Evolutionary conservation across 2,888 invertebrate genomes (phyloP), one percentile per base, ranked within the genome.

Genomic region (Cephonodes hylas): DNA sequence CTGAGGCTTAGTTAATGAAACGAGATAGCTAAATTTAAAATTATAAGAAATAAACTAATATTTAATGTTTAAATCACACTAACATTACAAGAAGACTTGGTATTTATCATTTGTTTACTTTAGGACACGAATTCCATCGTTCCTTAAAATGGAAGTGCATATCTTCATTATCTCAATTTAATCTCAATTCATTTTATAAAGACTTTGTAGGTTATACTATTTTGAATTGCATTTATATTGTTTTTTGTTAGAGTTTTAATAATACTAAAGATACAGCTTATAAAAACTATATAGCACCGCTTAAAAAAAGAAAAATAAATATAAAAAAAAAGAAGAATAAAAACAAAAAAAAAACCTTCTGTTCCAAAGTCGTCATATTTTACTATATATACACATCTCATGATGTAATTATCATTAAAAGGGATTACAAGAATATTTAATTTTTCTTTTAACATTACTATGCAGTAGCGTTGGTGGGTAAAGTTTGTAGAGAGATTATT

Each of bases 11-110:
- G 48, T n/a, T 18, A 34, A 38, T 18, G n/a, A 18, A 38, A 38
- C 15, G 31, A 56, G 20, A 57, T 57, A 38, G 22, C 31, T 27
- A 56, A 70, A 69, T 67, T 65, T 67, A 64, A 71, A 72, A 70
- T 67, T 70, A 70, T 69, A 71, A 63, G 62, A 63, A 69, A 69
- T 64, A 67, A 70, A 70, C 62, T 61, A 72, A 68, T 68, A 65
- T 67, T 71, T 67, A 67, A 67, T 66, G 62, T 68, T 58, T 64
- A 66, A 77, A 77, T 76, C 75, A 77, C 74, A 77, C 77, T 81
- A 64, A 63, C 74, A 70, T 68, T 67, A 70, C 64, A 68, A 66
- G 67, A 75, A 72, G 67, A 72, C 68, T 67, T 69, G 60, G 65
- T 67, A 65, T 68, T 67, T 60, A 61, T 66, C 58, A 58, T 64